Evolutionary conservation across 1,140 invertebrate species (phyloP).

Genomic region (Macrostomum lignano): DNA sequence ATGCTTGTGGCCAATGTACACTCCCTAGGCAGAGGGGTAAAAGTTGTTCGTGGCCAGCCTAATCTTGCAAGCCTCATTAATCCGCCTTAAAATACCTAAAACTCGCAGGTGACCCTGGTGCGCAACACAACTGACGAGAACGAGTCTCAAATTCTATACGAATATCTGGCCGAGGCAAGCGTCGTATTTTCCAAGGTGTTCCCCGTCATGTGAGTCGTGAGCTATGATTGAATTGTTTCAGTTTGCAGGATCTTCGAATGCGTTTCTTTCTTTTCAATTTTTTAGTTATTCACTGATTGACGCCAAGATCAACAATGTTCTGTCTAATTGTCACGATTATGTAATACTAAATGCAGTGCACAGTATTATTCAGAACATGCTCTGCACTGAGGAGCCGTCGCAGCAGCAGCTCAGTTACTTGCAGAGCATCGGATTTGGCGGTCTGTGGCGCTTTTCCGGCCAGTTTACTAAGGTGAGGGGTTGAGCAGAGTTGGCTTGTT

Average conservation of each 20-base stretch:
- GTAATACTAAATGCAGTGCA: slow-evolving; percentile 68
- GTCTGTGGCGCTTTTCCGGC: slow-evolving; percentile 6
- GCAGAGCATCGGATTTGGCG: slow-evolving; percentile 35
- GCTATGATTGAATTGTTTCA: slow-evolving; percentile 7
- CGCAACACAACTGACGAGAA: slow-evolving; percentile 85
- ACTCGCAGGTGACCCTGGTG: slow-evolving; percentile 48
- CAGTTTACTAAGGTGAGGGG: not conserved
- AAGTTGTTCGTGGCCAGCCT: no score
- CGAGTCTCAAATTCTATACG: slow-evolving; percentile 69
- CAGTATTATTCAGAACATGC: slow-evolving; percentile 83
- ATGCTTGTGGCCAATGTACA: no score
- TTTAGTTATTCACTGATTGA: slow-evolving; percentile 64
- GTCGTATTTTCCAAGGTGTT: slow-evolving; percentile 85
- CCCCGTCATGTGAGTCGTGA: slow-evolving; percentile 29
- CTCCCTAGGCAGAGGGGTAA: no score
- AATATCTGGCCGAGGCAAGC: slow-evolving; percentile 77
- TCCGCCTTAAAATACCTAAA: not conserved
- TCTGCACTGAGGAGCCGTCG: slow-evolving; percentile 63
- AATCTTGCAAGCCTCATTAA: not conserved
- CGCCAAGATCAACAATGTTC: slow-evolving; percentile 68
- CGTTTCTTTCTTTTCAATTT: slow-evolving; percentile 2
- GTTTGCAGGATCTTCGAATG: not conserved
- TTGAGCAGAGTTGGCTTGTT: no score
- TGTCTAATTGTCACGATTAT: slow-evolving; percentile 68
- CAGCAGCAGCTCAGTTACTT: slow-evolving; percentile 72